Evolutionary conservation across 2,113 vertebrate genomes (phyloP), one percentile per base, ranked within the genome.

Genomic region (Cnemophilus loriae): DNA sequence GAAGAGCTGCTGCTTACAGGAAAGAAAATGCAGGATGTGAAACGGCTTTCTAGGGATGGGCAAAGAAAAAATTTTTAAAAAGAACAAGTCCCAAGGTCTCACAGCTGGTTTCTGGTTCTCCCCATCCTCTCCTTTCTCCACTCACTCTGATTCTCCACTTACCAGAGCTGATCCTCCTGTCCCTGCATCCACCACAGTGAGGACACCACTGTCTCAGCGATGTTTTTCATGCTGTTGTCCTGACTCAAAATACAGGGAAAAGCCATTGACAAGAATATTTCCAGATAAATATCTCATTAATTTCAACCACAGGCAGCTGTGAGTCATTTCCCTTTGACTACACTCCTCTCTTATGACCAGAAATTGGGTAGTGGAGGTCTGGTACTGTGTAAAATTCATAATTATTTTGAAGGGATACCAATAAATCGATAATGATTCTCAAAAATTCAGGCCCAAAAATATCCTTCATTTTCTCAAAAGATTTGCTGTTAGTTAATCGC

Each of bases 241-340:
- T 17, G 5, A 77, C 22, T 80, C 1, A 2, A 74, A 70, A 89
- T 84, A 83, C 44, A 88, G 83, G 92, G 85, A 70, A 73, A 88
- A 90, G 76, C 57, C 75, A 86, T 47, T 42, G 32, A 75, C 78
- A 85, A 67, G 61, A 85, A 56, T 69, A 81, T 79, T 92, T 91
- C 64, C 76, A 78, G 77, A 94, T 90, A 93, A 93, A 64, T 64
- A 84, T 42, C 88, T 93, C 79, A 92, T 96, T 93, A 90, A 92
- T 88, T 96, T 92, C 64, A 84, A 79, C 83, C 76, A 82, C 90
- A 90, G 73, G 83, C 95, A 93, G 73, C 78, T 4, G 1, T 96
- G 96, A 97, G 83, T 97, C 92, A 94, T 73, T 95, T 96, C 90
- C 88, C 86, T 73, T 89, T 76, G 76, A 80, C 90, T 90, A 47